Evolutionary conservation across 2,113 vertebrate genomes (phyloP), one percentile per base, ranked within the genome.

Genomic region (Rhipidura dahli): DNA sequence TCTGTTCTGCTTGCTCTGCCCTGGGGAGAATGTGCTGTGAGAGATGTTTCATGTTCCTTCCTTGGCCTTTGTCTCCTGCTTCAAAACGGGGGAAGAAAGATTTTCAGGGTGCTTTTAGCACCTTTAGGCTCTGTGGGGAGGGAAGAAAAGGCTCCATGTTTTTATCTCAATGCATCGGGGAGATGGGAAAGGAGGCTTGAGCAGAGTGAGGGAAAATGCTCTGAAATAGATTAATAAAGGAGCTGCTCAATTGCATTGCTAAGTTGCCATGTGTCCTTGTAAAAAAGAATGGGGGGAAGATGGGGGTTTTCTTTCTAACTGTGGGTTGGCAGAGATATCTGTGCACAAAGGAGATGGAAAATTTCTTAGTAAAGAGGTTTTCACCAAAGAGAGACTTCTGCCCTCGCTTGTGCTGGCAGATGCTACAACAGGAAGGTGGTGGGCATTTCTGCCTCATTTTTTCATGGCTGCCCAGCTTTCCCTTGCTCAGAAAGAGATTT

Each of bases 11-110:
- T 87, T 24, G n/a, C 72, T 92, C 73, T 72, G 73, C 39, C 42
- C 73, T 3, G 0, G 6, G 37, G 51, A 90, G 85, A 77, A 95
- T 24, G 31, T 96, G 93, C 93, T 47, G 50, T 80, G 63, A 95
- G 83, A 54, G 84, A 63, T 39, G 59, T 94, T 80, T 69, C 59
- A 40, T 69, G 85, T 73, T 95, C 75, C 54, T 94, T 86, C 90
- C 79, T 88, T 86, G 90, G 71, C 50, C 68, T 83, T 88, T 90
- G 39, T 56, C 33, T 95, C 44, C 59, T 50, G 27, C 66, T 91
- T 77, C 50, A 59, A 77, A 83, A 70, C 0, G 0, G 18, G 30
- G 33, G 27, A 79, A 87, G 27, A 50, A 94, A 70, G 78, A 59
- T 42, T 88, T 54, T 13, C n/a, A 40, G 71, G 51, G 39, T 56